These are phyloP conservation scores for Vanessa tameamea DNA, from an alignment of 1,140 invertebrate genomes.

Conservation along the genomic window DNA sequence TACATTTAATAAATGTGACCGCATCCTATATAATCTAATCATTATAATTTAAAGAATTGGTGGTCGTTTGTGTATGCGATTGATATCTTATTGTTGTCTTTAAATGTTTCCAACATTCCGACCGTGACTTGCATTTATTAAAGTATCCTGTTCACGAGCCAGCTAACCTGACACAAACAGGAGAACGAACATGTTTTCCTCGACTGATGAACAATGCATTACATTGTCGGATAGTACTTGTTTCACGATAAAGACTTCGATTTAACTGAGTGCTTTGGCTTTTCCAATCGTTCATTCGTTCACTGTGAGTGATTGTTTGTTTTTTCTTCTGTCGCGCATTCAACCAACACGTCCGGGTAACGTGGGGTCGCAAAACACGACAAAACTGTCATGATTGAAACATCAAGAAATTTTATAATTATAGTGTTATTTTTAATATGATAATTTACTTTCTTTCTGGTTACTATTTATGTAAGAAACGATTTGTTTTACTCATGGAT, in stretches of 20 bases:
- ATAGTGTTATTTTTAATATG: conserved; percentile 9
- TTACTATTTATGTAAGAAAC: not conserved
- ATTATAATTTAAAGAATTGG: conserved; percentile 7
- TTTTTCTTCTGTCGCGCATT: conserved; percentile 40
- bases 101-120: conserved; percentile 38
- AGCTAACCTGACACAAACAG: conserved; percentile 23
- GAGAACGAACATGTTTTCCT: conserved; percentile 26
- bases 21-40: not conserved
- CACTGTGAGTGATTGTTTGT: conserved; percentile 32
- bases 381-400: conserved; percentile 3
- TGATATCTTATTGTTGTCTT: conserved; percentile 34
- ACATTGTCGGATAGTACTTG: conserved; percentile 49
- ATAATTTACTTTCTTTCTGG: not conserved
- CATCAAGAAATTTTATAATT: conserved; percentile 10
- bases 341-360: conserved; percentile 48
- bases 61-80: conserved; percentile 28
- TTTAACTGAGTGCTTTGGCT: conserved; percentile 9
- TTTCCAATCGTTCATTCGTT: not conserved
- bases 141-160: conserved; percentile 25
- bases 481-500: too few species aligned
- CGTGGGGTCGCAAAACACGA: conserved; percentile 35
- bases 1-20: not conserved
- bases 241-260: conserved; percentile 47
- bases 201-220: conserved; percentile 50
- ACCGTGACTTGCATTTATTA: conserved; percentile 33